These are phyloP conservation scores for Drosophila tsacasi DNA, from an alignment of 1,140 invertebrate genomes.

Conservation along the genomic window DNA sequence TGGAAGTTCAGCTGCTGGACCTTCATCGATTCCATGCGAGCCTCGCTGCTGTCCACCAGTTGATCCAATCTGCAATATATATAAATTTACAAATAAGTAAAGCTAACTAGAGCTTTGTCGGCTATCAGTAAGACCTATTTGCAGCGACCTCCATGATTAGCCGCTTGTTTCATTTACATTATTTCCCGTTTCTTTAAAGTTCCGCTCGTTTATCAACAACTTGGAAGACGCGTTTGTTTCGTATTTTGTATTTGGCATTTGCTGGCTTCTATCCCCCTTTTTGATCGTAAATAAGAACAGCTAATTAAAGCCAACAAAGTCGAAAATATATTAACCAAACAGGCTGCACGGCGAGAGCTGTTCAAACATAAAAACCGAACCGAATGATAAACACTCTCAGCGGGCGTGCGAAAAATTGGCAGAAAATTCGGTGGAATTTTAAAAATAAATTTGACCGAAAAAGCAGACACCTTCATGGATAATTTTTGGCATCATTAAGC, in stretches of 20 bases:
- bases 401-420: conserved; percentile 16
- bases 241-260: conserved; percentile 27
- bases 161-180: background rate
- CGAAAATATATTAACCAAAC: conserved; percentile 35
- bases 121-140: conserved; percentile 9
- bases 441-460: conserved; percentile 17
- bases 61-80: conserved; percentile 51
- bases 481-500: conserved; percentile 19
- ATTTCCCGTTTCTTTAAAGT: background rate
- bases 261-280: conserved; percentile 7
- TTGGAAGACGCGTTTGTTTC: background rate
- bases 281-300: conserved; percentile 24
- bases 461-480: conserved; percentile 11
- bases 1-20: conserved; percentile 70
- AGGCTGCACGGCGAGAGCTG: conserved; percentile 10
- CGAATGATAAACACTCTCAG: conserved; percentile 45
- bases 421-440: conserved; percentile 19
- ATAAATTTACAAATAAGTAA: background rate
- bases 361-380: background rate
- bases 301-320: conserved; percentile 29
- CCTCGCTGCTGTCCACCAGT: conserved; percentile 57
- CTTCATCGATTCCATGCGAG: conserved; percentile 71
- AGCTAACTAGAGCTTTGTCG: too few relatives aligned
- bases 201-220: conserved; percentile 4
- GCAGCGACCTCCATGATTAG: conserved; percentile 16